These are phyloP conservation scores for Molossus molossus DNA, from an alignment of 2,797 vertebrate genomes.

Conservation along the genomic window DNA sequence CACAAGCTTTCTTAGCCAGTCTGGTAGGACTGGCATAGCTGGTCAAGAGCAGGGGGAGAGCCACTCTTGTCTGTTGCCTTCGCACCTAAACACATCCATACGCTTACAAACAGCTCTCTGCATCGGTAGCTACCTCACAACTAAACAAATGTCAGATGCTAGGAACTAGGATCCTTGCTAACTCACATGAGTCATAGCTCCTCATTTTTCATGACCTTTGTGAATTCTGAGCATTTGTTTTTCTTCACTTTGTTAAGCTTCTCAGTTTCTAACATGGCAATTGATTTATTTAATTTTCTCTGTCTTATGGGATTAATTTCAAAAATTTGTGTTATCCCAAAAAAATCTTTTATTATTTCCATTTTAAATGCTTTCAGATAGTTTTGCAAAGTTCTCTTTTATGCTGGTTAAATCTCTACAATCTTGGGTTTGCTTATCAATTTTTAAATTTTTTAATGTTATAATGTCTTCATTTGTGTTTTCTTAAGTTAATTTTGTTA, in stretches of 20 bases:
- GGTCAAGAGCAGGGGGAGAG: neutral
- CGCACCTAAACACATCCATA: neutral
- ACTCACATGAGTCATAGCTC: neutral
- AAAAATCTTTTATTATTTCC: neutral
- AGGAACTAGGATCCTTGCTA: neutral
- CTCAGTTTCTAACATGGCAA: neutral
- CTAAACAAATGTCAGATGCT: neutral
- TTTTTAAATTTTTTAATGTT: neutral
- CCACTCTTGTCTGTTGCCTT: neutral
- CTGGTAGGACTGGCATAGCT: neutral
- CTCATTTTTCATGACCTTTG: neutral
- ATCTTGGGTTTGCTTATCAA: neutral
- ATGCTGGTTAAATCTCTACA: neutral
- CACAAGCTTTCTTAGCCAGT: neutral
- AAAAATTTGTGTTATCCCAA: neutral
- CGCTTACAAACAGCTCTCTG: neutral
- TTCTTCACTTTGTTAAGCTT: neutral
- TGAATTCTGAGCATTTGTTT: neutral
- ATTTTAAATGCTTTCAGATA: conserved; percentile 47
- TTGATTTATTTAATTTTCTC: neutral
- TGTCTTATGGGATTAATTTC: neutral
- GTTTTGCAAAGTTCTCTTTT: neutral
- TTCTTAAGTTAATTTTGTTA: neutral
- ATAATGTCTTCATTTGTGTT: neutral
- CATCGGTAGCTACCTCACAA: neutral